Percentiles rank a stretch among this genome's conserved stretches.
phyloP scores from a whole-genome alignment of 2,797 vertebrate genomes.

The Synanceia verrucosa region DNA sequence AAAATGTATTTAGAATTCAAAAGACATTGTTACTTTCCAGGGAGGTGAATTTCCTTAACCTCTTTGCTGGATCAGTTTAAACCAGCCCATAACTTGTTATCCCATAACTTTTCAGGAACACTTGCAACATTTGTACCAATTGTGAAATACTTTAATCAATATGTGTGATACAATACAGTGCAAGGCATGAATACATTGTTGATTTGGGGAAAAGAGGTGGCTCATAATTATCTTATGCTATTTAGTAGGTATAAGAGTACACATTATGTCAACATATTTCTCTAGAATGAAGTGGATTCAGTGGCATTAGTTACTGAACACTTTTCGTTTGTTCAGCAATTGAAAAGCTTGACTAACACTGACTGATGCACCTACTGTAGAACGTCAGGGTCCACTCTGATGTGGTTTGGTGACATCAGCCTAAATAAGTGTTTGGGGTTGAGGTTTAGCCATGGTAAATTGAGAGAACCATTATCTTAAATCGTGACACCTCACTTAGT shows the following conservation, averaged over 20 bases:
- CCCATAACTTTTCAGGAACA: not conserved
- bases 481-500: not conserved
- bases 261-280: not conserved
- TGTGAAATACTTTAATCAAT: not conserved
- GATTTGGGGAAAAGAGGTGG: not conserved
- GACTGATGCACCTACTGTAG: not conserved
- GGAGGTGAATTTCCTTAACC: conserved; percentile 35
- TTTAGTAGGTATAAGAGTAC: not conserved
- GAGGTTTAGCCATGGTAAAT: not conserved
- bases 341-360: not conserved
- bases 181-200: not conserved
- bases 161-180: not conserved
- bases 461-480: not conserved
- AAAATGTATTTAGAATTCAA: conserved; percentile 46
- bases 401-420: not conserved
- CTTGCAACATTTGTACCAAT: not conserved
- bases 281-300: not conserved
- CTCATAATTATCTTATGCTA: not conserved
- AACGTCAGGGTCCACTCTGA: not conserved
- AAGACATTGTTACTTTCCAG: conserved; percentile 21
- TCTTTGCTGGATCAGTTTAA: not conserved
- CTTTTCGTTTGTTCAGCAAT: not conserved
- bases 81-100: not conserved
- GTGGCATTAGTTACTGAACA: not conserved
- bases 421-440: not conserved